Evolutionary conservation across 2,113 vertebrate genomes (phyloP).

Genomic region (Leptobrachium ailaonicum): DNA sequence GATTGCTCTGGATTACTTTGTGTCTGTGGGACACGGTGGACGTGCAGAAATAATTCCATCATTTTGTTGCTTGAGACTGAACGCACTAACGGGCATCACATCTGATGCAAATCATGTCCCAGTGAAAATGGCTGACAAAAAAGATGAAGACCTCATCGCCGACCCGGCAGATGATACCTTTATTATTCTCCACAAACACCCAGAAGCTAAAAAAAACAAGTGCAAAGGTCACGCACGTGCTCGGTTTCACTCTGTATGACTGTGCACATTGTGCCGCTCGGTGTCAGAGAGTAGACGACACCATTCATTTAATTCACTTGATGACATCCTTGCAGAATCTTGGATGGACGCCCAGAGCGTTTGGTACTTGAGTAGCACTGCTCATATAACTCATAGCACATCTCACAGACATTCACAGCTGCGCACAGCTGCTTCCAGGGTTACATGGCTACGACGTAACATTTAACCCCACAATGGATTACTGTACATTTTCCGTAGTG

Average conservation of each 20-base stretch:
- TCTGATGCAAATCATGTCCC: no score
- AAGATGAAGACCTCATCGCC: neutral
- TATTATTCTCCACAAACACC: neutral
- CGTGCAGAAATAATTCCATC: neutral
- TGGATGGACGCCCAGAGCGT: neutral
- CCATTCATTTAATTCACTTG: neutral
- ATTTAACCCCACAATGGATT: neutral
- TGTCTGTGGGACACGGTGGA: neutral
- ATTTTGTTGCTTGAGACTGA: neutral
- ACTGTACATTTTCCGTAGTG: no score
- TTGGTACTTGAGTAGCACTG: neutral
- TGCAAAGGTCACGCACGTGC: neutral
- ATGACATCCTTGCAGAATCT: neutral
- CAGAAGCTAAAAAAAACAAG: neutral
- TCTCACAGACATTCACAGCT: neutral
- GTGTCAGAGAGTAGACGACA: neutral
- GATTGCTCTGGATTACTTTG: slow-evolving; percentile 1
- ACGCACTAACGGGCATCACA: no score
- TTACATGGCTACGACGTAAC: neutral
- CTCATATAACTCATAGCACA: neutral
- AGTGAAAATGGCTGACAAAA: no score
- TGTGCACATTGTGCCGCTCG: neutral
- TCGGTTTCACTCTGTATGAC: neutral
- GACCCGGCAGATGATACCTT: neutral
- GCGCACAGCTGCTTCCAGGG: neutral